Evolutionary conservation across 2,888 invertebrate genomes (phyloP).

Genomic region (Hydrotaea cyrtoneurina): DNA sequence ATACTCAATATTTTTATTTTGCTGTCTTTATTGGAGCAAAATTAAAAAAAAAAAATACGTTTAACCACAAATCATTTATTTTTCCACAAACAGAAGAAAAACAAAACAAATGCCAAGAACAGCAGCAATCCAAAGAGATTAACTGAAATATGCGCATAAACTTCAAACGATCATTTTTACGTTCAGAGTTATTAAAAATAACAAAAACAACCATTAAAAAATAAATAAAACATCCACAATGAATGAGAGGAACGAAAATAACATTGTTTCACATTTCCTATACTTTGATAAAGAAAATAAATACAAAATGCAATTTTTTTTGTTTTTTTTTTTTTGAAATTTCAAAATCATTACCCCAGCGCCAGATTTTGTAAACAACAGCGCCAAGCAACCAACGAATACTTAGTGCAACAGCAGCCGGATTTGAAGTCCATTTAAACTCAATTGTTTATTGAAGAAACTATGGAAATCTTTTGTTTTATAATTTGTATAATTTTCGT

Average conservation of each 20-base stretch:
- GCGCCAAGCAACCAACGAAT: too few species aligned
- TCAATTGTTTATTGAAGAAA: background rate
- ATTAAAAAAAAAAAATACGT: background rate
- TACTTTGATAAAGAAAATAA: background rate
- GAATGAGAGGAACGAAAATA: background rate
- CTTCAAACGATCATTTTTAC: background rate
- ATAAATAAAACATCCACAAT: background rate
- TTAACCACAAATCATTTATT: background rate
- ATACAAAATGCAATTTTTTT: background rate
- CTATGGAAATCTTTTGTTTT: constrained; percentile 2
- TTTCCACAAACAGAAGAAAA: background rate
- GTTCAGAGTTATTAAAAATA: background rate
- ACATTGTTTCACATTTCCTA: background rate
- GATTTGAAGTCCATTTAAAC: background rate
- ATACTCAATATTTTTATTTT: too few species aligned
- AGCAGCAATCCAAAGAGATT: background rate
- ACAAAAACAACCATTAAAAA: background rate
- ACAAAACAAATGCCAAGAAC: background rate
- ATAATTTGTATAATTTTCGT: background rate
- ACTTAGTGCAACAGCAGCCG: too few species aligned
- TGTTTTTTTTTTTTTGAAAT: too few species aligned
- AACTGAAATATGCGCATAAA: background rate
- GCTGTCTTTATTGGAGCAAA: background rate
- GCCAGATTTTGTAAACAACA: background rate
- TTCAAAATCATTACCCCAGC: background rate